A percentile compares a stretch with the other conserved stretches of the same genome.
These are phyloP conservation scores for Brachirus orientalis DNA, from an alignment of 2,113 vertebrate species.

Conservation along the genomic window DNA sequence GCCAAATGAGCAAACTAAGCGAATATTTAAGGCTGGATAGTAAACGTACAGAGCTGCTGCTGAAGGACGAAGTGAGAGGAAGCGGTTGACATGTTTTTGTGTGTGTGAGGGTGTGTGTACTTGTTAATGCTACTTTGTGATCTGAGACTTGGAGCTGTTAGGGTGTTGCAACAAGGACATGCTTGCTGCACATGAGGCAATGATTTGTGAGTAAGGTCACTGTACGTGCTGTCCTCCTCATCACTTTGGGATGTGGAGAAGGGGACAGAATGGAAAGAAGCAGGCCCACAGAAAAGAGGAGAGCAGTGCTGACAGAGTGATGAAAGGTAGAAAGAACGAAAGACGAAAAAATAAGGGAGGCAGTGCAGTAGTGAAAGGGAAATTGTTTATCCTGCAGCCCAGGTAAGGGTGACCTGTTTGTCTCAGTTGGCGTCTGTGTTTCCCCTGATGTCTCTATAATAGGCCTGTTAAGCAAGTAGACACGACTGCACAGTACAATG, in stretches of 20 bases:
- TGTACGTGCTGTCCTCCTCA: constrained; percentile 40
- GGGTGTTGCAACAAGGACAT: constrained; percentile 66
- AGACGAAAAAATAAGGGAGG: constrained; percentile 46
- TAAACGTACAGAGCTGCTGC: constrained; percentile 13
- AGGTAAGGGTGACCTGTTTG: constrained; percentile 79
- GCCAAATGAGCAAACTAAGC: constrained; percentile 23
- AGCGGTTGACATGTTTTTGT: constrained; percentile 17
- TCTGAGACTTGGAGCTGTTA: constrained; percentile 55
- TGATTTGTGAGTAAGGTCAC: constrained; percentile 69
- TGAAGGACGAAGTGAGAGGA: constrained; percentile 21
- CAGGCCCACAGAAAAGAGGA: constrained; percentile 40
- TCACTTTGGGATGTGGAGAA: not conserved
- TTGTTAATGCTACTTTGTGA: constrained; percentile 43
- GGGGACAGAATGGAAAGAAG: constrained; percentile 29
- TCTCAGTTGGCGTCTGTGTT: constrained; percentile 65
- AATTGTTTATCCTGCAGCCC: constrained; percentile 65
- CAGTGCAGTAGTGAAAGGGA: constrained; percentile 44
- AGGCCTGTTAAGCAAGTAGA: constrained; percentile 50
- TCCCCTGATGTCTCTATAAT: constrained; percentile 76
- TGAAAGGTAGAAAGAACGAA: constrained; percentile 13
- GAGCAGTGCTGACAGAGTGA: constrained; percentile 28
- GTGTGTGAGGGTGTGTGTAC: constrained; percentile 16
- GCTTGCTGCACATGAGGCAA: constrained; percentile 59
- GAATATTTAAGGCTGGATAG: constrained; percentile 31
- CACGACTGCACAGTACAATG: constrained; percentile 50